These are phyloP conservation scores for Hoplodrina blanda DNA, from an alignment of 2,888 invertebrate species.

Conservation along the genomic window DNA sequence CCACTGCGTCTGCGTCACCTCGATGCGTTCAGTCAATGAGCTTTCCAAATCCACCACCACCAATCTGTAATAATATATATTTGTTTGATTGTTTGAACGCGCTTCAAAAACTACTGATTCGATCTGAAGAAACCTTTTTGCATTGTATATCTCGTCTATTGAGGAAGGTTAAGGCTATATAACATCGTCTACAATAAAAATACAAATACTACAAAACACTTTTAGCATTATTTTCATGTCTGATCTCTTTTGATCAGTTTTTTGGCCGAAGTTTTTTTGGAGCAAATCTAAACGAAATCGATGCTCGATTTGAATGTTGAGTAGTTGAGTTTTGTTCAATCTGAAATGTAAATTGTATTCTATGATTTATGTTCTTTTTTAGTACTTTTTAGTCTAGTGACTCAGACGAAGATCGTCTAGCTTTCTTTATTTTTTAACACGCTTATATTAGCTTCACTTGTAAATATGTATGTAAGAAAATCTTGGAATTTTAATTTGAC, in stretches of 20 bases:
- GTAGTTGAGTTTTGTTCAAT: constrained; percentile 32
- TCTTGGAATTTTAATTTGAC: no score
- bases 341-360: constrained; percentile 34
- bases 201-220: constrained; percentile 25
- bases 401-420: constrained; percentile 4
- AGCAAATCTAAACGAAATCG: constrained; percentile 34
- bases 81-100: no score
- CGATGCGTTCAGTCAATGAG: constrained; percentile 35
- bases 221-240: constrained; percentile 28
- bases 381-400: constrained; percentile 22
- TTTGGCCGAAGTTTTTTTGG: constrained; percentile 28
- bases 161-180: no score
- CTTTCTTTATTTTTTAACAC: constrained; percentile 13
- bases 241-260: constrained; percentile 30
- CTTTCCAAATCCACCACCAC: constrained; percentile 39
- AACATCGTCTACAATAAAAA: constrained; percentile 1
- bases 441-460: no score
- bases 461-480: no score
- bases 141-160: no score
- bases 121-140: no score
- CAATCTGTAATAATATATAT: no score
- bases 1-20: constrained; percentile 55
- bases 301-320: constrained; percentile 42
- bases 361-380: constrained; percentile 22
- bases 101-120: no score